Evolutionary conservation across 2,113 vertebrate species (phyloP).

Genomic region (Psammodynastes pulverulentus): DNA sequence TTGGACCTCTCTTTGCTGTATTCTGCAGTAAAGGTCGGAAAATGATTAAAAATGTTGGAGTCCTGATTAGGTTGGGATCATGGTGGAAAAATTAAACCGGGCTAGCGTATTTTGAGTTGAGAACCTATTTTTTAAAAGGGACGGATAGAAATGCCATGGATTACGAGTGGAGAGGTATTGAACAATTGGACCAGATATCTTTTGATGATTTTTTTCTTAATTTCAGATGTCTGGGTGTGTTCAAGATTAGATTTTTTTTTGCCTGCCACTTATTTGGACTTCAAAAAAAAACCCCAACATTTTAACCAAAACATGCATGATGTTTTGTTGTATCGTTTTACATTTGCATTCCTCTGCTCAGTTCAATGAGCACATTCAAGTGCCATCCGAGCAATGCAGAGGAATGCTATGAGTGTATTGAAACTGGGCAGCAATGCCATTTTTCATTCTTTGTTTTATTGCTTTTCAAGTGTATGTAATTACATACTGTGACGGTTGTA

Average conservation of each 20-base stretch:
- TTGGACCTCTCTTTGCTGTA: not conserved
- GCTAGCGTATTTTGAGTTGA: not conserved
- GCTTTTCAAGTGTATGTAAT: not conserved
- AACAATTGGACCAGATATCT: not conserved
- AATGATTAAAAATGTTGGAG: not conserved
- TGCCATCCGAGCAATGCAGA: slow-evolving; percentile 24
- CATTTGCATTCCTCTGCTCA: slow-evolving; percentile 13
- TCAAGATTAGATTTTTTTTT: not conserved
- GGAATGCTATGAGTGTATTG: slow-evolving; percentile 17
- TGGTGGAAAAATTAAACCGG: not conserved
- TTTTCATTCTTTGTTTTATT: slow-evolving; percentile 38
- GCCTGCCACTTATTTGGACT: not conserved
- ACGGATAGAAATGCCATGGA: not conserved
- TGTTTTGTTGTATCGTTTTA: slow-evolving; percentile 43
- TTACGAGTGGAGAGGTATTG: not conserved
- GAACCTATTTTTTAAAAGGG: not conserved
- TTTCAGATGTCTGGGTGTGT: not conserved
- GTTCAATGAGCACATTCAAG: slow-evolving; percentile 25
- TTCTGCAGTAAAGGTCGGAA: not conserved
- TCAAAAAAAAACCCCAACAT: not conserved
- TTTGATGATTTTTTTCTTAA: not conserved
- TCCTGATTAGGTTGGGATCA: not conserved
- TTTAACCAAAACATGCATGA: not conserved
- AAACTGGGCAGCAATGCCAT: slow-evolving; percentile 26
- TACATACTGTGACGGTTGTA: not conserved